Evolutionary conservation across 2,888 invertebrate species (phyloP), one percentile per base, ranked within the genome.

Genomic region (Standfussiana lucernea): DNA sequence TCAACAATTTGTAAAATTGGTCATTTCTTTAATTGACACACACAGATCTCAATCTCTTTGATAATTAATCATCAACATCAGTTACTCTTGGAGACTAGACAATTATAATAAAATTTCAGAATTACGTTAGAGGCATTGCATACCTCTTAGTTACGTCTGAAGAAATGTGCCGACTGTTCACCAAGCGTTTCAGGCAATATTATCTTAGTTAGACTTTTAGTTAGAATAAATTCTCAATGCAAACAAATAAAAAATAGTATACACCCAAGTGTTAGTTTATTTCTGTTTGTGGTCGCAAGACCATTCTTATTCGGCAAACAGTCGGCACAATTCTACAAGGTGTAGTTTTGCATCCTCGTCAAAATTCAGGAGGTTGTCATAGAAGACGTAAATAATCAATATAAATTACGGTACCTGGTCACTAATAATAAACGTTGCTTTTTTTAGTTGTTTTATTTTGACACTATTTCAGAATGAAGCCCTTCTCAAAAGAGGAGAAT

Each of bases 1-100:
- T 80, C 89, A 91, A 92, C 91, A 91, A 85, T 80, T 91, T 78
- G 89, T 84, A 93, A 93, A 94, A 94, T 94, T 94, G 94, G 94
- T 94, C 93, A 83, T 88, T 88, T 83, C 66, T 79, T 83, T 93
- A 93, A 94, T 93, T 94, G 93, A 94, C 86, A 79, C 75, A 80
- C 84, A 89, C 83, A 90, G 83, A 87, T 90, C 84, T 83, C 80
- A 72, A 80, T 80, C 77, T 77, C 67, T 80, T 83, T 78, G 73
- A 84, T 75, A 82, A 59, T 73, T 32, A 53, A 75, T 53, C 64
- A 75, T 86, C 64, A 75, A 79, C 53, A 75, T 85, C 70, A 78
- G 64, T 84, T 72, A 77, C 66, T 83, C 75, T 75, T 76, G 61
- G 71, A 87, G 78, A 82, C 83, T 84, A 83, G 79, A 80, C 75